Conservation (phyloP, 1,140 invertebrate species). For the Musca vetustissima region DNA sequence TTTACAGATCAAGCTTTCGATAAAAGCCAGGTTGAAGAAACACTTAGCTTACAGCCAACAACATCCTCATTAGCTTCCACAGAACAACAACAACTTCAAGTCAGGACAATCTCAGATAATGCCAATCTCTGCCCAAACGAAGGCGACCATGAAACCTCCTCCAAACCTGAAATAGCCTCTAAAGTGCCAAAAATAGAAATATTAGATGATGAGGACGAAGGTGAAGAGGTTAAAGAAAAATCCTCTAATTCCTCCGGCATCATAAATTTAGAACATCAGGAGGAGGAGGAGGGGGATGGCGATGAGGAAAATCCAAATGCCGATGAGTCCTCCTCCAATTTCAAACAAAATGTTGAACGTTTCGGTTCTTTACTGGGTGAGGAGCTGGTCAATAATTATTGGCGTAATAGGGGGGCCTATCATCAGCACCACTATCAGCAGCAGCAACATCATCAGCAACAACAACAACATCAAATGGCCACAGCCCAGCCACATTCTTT, state of each 20-base stretch:
- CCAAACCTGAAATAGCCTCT: conserved; percentile 8
- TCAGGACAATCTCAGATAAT: neutral
- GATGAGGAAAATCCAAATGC: neutral
- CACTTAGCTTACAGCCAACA: no score
- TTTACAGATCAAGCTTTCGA: no score
- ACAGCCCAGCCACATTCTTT: conserved; percentile 42
- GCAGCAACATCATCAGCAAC: conserved; percentile 37
- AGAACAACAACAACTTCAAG: neutral
- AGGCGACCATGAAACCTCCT: neutral
- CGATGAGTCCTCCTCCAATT: conserved; percentile 34
- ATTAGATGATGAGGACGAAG: conserved; percentile 34
- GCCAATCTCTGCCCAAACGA: no score
- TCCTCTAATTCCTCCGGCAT: neutral
- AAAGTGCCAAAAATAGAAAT: conserved; percentile 40
- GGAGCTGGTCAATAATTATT: conserved; percentile 73
- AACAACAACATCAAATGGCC: conserved; percentile 31
- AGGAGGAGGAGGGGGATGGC: neutral
- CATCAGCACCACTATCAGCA: conserved; percentile 34
- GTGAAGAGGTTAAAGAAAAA: conserved; percentile 5
- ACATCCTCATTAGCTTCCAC: neutral
- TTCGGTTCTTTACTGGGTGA: conserved; percentile 73
- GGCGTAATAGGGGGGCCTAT: conserved; percentile 58
- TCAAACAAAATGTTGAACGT: conserved; percentile 67
- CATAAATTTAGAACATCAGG: conserved; percentile 26
- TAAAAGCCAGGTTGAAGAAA: no score